Evolutionary conservation across 2,797 vertebrate genomes (phyloP), one percentile per base, ranked within the genome.

Genomic region (Catamblyrhynchus diadema): DNA sequence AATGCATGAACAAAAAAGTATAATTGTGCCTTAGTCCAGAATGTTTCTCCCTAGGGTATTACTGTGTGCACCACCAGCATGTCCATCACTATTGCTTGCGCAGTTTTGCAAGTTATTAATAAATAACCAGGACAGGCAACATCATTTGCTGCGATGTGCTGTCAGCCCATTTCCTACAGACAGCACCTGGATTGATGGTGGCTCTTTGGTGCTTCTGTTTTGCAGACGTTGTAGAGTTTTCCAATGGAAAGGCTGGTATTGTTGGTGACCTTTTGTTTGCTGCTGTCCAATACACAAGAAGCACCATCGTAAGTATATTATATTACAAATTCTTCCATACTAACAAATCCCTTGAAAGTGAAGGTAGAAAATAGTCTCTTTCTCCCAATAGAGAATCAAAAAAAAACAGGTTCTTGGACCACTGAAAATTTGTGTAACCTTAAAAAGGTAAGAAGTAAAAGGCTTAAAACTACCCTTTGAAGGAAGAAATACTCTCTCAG

Each of bases 221-320:
- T 88, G 61, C 86, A 96, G 95, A 41, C 75, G 23, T 48, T 42
- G 17, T 44, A 67, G 44, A 88, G n/a, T 71, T 91, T 95, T 59
- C 41, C 79, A 50, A 96, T 96, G 95, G 94, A 94, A 83, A 92
- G 32, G 25, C 93, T 95, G 54, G 7, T 90, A 39, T 56, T 96
- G 33, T 54, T 97, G n/a, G n/a, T 94, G 37, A 86, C 71, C 51
- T 65, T 95, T 62, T 96, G 45, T 81, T 53, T 39, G 15, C 57
- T 95, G 64, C 47, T 94, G 32, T 33, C 93, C 44, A 70, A 54
- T 18, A 41, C 94, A 62, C 92, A 96, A 42, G 87, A 96, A 95
- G 67, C 50, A 51, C 97, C 97, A 80, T 96, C 47, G 97, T 98
- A 96, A 98, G 97, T 98, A 97, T 8, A 75, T 67, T 80, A 79